phyloP scores from a whole-genome alignment of 1,140 invertebrate genomes.

The Aphelinus atriplicis region DNA sequence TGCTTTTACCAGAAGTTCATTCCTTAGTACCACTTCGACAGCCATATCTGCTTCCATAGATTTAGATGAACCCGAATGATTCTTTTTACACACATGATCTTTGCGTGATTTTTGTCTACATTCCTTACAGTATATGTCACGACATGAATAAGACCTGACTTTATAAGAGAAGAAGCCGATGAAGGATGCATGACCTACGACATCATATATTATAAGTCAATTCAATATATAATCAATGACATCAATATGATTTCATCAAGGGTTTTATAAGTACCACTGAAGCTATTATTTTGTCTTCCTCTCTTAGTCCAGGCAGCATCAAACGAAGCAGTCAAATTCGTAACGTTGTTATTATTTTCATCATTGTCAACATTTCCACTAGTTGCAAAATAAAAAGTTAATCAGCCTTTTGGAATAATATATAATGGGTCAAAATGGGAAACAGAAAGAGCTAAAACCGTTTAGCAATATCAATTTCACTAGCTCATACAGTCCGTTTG shows the following conservation, averaged over 20 bases:
- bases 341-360: background rate
- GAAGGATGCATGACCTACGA: conserved; percentile 23
- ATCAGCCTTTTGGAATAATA: too few species aligned
- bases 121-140: conserved; percentile 24
- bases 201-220: background rate
- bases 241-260: too few species aligned
- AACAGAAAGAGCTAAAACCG: too few species aligned
- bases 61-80: conserved; percentile 26
- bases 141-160: conserved; percentile 12
- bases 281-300: background rate
- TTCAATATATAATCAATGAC: too few species aligned
- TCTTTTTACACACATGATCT: conserved; percentile 25
- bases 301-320: background rate
- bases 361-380: too few species aligned
- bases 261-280: background rate
- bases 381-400: too few species aligned
- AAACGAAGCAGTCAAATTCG: background rate
- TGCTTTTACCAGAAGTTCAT: conserved; percentile 8
- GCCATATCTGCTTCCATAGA: conserved; percentile 29
- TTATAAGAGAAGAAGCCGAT: conserved; percentile 18
- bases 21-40: conserved; percentile 26
- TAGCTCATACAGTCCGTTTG: too few species aligned
- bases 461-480: too few species aligned
- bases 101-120: conserved; percentile 1
- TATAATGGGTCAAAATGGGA: too few species aligned